Evolutionary conservation across 2,888 invertebrate species (phyloP), one percentile per base, ranked within the genome.

Genomic region (Heliothis peltigera): DNA sequence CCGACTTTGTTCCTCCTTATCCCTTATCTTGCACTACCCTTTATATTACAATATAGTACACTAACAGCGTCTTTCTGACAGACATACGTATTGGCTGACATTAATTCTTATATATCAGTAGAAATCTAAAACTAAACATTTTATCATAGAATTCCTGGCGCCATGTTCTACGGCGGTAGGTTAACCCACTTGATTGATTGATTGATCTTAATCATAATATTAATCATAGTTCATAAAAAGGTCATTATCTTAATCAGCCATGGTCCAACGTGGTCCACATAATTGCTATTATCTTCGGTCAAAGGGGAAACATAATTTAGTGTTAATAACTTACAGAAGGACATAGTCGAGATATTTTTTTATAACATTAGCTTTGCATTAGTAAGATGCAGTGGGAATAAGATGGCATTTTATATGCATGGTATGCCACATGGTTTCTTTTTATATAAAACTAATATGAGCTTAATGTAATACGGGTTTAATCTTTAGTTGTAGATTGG

Each of bases 351-450:
- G 32, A 42, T 17, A 32, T n/a, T 43, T 64, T 65, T 66, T 22
- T 17, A 0, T 8, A 12, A 15, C 66, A 57, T 66, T 49, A 49
- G 6, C 0, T 5, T 4, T 3, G 35, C 32, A 35, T 65, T 49
- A 66, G 22, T 43, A 48, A 4, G 5, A n/a, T 10, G 0, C 8
- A n/a, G 17, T 65, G 67, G 4, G 49, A 65, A 49, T 25, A 25
- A 28, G 2, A n/a, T 64, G 48, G 12, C 57, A 22, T 66, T 58
- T 35, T 48, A n/a, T 15, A n/a, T 39, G 15, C 15, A n/a, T 5
- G 39, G 39, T n/a, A 39, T 39, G 39, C n/a, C n/a, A 39, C 10
- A n/a, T n/a, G 1, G 4, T 39, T 39, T 39, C 6, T 39, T 39
- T 39, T 32, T 32, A 10, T 32, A 32, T 12, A 12, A 32, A 32